Evolutionary conservation across 2,797 vertebrate species (phyloP), one percentile per base, ranked within the genome.

Genomic region (Halcyon chelicuti): DNA sequence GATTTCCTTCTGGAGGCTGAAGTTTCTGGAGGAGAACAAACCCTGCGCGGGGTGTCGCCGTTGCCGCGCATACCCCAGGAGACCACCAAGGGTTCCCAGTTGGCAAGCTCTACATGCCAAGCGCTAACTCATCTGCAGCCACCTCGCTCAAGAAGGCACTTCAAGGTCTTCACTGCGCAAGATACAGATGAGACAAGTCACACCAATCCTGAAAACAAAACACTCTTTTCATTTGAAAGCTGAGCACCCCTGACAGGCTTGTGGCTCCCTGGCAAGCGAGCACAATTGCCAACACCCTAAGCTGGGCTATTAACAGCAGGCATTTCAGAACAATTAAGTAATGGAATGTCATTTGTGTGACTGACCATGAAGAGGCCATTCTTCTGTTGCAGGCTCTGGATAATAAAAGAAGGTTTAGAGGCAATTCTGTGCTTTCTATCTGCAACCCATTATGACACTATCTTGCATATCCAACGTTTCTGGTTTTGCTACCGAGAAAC

Each of bases 41-140:
- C 33, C 44, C 60, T 4, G 10, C 12, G 3, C 1, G 11, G 23
- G 28, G 46, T 28, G 52, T 2, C 1, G 1, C 7, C 1, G 1
- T 1, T 4, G 31, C 1, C 23, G 42, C 1, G 44, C 10, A 55
- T 5, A 44, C n/a, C 37, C 7, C 61, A 63, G 55, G 7, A 28
- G 72, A 63, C 44, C 76, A 46, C 4, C 10, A 37, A 2, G 17
- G 15, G 35, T 21, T 46, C 78, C 4, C 37, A 23, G 65, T 5
- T 4, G 37, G 25, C 0, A 5, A 90, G 47, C 39, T 87, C 74
- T 29, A 7, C 26, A 3, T 6, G 80, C 29, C n/a, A 23, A 26
- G 25, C 1, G 22, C 49, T 3, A 28, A 42, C 26, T 9, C 2
- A 2, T 13, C 40, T 16, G 39, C 33, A 54, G 18, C 5, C 3